These are phyloP conservation scores for Catharus fuscescens DNA, from an alignment of 2,113 vertebrate species.

Conservation along the genomic window DNA sequence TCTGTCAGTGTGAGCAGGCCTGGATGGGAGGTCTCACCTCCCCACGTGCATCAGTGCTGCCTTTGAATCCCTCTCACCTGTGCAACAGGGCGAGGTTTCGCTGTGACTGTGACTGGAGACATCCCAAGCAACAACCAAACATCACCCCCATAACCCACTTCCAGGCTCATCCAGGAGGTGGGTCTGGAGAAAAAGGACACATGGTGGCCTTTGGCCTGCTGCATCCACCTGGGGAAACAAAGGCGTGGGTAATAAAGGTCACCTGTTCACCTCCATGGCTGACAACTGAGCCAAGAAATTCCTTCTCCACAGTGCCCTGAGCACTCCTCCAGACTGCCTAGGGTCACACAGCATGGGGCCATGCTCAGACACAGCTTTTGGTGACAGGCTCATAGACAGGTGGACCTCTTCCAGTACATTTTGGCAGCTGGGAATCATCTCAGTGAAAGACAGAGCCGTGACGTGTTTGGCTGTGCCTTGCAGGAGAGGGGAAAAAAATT, in stretches of 20 bases:
- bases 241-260: neutral
- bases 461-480: neutral
- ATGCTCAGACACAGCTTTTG: neutral
- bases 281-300: neutral
- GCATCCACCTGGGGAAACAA: neutral
- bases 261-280: neutral
- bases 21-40: neutral
- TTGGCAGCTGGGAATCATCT: constrained; percentile 5
- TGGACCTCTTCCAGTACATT: neutral
- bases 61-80: rapidly evolving
- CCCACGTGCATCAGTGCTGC: neutral
- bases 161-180: neutral
- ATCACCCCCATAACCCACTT: neutral
- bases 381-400: neutral
- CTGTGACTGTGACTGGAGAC: neutral
- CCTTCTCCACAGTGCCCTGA: neutral
- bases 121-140: neutral
- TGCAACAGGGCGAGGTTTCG: neutral
- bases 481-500: neutral
- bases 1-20: neutral
- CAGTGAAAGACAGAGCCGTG: neutral
- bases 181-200: neutral
- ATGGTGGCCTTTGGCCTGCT: neutral
- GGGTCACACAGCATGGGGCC: neutral
- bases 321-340: neutral